Evolutionary conservation across 1,140 invertebrate genomes (phyloP).

Genomic region (Apis laboriosa): DNA sequence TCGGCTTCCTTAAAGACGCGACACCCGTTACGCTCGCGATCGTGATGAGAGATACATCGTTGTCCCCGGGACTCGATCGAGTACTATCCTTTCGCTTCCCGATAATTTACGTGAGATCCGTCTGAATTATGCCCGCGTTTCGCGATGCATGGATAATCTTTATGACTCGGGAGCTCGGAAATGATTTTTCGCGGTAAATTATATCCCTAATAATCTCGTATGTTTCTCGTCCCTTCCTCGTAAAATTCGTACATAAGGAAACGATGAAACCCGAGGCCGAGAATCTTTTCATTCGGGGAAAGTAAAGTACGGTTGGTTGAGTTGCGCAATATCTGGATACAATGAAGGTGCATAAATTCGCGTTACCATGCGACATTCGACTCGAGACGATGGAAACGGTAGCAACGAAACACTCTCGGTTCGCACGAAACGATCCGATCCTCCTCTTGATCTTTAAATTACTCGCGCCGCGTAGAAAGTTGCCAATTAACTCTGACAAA

Average conservation of each 20-base stretch:
- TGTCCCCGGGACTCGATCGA: background rate
- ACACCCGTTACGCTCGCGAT: background rate
- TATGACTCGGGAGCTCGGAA: too few relatives aligned
- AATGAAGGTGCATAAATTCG: background rate
- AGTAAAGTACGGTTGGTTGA: background rate
- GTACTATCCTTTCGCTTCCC: background rate
- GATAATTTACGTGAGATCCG: conserved; percentile 11
- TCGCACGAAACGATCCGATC: background rate
- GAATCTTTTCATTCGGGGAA: background rate
- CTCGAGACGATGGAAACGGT: background rate
- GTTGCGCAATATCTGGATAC: background rate
- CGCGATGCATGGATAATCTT: too few relatives aligned
- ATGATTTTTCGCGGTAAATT: background rate
- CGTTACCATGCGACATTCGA: background rate
- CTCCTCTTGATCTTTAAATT: conserved; percentile 5
- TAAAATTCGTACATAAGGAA: background rate
- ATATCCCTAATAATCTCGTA: background rate
- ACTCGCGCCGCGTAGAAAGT: conserved; percentile 32
- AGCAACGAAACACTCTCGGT: background rate
- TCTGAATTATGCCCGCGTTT: background rate
- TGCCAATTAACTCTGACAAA: conserved; percentile 51
- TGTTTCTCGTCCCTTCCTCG: background rate
- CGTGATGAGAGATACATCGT: conserved; percentile 12
- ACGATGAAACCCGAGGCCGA: background rate
- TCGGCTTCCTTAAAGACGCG: conserved; percentile 6